Percentiles rank a stretch among this genome's conserved stretches.
Conservation (phyloP, 2,113 vertebrate species). For the Polypterus senegalus region DNA sequence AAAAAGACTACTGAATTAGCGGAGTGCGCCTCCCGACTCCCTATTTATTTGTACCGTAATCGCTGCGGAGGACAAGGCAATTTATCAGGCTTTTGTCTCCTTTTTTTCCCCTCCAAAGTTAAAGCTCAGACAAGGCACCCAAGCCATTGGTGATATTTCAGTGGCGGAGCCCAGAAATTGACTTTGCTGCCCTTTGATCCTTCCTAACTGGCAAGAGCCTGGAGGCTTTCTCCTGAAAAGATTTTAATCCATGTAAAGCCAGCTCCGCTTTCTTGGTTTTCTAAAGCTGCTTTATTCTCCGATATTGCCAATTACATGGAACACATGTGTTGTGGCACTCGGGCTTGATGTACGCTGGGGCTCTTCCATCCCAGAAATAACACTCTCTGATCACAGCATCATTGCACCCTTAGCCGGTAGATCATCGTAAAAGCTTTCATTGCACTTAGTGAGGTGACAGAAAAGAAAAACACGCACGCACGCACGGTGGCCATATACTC, state of each 20-base stretch:
- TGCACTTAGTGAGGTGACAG: too few relatives aligned
- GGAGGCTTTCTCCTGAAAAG: slow-evolving; percentile 3
- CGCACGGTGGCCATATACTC: too few relatives aligned
- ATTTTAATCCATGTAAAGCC: slow-evolving; percentile 2
- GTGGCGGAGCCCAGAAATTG: not conserved
- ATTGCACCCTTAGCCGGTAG: too few relatives aligned
- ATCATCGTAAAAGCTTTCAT: too few relatives aligned
- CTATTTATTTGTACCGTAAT: too few relatives aligned
- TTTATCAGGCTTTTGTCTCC: not conserved
- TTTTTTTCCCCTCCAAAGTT: not conserved
- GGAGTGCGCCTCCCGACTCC: too few relatives aligned
- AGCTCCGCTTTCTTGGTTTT: not conserved
- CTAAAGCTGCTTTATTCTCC: not conserved
- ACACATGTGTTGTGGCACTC: not conserved
- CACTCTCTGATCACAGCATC: not conserved
- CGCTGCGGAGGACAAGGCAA: not conserved
- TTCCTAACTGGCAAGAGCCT: not conserved
- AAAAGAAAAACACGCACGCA: too few relatives aligned
- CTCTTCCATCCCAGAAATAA: not conserved
- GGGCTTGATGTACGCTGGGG: not conserved
- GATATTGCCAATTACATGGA: not conserved
- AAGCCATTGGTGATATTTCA: not conserved
- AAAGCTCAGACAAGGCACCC: not conserved
- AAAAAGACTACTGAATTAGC: too few relatives aligned
- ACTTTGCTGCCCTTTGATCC: slow-evolving; percentile 1